Base-by-base conservation (phyloP, 2,888 invertebrate genomes). In the Geotrupes spiniger region DNA sequence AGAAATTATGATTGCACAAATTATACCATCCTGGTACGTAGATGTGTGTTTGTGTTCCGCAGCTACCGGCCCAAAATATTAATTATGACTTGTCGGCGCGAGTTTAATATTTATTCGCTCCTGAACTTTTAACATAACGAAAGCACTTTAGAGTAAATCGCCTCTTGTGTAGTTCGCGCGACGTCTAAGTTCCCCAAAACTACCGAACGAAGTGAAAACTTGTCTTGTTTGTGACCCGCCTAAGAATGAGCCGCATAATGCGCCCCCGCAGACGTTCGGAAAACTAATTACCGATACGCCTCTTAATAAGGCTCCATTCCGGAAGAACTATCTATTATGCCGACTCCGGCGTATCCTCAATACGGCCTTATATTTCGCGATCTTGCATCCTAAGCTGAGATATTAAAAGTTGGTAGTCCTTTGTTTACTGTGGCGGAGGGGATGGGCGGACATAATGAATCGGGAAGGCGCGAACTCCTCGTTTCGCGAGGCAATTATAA, bases 401-500 rank as follows among this genome's bases (percentile, higher is more conserved):
- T 53, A 51, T 54, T 52, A 54, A 54, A 54, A 54, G 49, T 56
- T 58, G 28, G 47, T 41, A 37, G 41, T 27, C 42, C 51, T 51
- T 58, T 56, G 56, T 59, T 57, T 56, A 57, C 54, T 48, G 48
- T 49, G 44, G 37, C 11, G 42, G 33, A 12, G 1, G 26, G 31
- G 31, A 28, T 27, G 41, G 6, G 6, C 6, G 21, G 21, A 21
- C 21, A 29, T 50, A 53, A 55, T 57, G 52, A 57, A 58, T 57
- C 52, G 55, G 42, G 46, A 53, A 45, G 46, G 52, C 53, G 53
- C 43, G 44, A 52, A 53, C 49, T 46, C 44, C 46, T 52, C 55
- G 51, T 57, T 62, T 58, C 47, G 48, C 42, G 49, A 49, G 54
- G 56, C 59, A 62, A 60, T 59, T 59, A 59, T 58, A 57, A 54